Conservation (phyloP, 2,797 vertebrate species). For the Champsocephalus esox region DNA sequence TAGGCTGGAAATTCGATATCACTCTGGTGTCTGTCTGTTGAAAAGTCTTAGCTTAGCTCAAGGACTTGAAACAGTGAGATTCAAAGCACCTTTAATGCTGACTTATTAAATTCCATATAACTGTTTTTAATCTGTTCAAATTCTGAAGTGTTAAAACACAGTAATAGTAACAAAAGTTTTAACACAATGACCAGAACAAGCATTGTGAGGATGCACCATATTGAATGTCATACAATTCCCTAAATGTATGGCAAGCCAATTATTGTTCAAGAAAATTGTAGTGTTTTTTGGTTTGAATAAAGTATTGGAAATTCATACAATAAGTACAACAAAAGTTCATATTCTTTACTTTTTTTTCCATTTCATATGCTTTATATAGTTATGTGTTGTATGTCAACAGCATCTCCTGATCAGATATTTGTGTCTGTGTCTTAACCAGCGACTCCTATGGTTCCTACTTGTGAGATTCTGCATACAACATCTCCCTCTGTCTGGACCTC, state of each 20-base stretch:
- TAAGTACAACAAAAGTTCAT: no score
- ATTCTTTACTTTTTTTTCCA: not conserved
- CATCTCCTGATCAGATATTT: constrained; percentile 28
- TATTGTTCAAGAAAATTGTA: not conserved
- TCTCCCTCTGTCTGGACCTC: constrained; percentile 79
- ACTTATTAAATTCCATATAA: not conserved
- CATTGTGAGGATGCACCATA: not conserved
- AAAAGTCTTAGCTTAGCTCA: constrained; percentile 3
- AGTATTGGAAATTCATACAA: no score
- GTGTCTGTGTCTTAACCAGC: constrained; percentile 49
- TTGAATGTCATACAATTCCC: constrained; percentile 1
- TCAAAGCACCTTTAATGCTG: not conserved
- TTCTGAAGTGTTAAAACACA: no score
- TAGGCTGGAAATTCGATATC: not conserved
- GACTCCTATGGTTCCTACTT: constrained; percentile 73
- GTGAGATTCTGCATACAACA: constrained; percentile 81
- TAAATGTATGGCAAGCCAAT: not conserved
- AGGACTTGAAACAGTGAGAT: not conserved
- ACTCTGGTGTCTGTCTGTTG: not conserved
- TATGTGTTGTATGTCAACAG: constrained; percentile 2
- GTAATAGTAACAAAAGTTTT: no score
- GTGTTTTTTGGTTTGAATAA: no score
- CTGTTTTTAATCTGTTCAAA: not conserved
- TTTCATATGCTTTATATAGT: not conserved
- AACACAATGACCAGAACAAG: no score